Evolutionary conservation across 2,888 invertebrate genomes (phyloP).

Genomic region (Alloscopus bannaensis): DNA sequence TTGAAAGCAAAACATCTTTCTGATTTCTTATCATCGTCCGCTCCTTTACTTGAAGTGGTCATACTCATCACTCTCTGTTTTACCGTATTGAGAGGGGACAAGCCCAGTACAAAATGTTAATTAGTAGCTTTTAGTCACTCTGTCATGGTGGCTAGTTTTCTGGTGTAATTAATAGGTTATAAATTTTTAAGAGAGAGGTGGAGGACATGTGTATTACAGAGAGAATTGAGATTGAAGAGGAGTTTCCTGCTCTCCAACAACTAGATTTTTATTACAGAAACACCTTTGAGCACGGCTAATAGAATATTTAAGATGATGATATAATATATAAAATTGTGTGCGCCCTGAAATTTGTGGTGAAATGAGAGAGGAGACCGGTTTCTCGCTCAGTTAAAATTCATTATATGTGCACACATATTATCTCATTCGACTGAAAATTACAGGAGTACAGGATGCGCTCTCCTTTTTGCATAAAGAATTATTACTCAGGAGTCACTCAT

Average conservation of each 20-base stretch:
- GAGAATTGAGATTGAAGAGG: neutral
- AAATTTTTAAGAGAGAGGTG: conserved; percentile 27
- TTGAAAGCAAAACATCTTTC: too few relatives aligned
- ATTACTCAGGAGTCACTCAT: neutral
- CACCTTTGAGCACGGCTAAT: neutral
- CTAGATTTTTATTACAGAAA: neutral
- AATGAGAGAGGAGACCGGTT: neutral
- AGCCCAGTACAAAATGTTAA: conserved; percentile 37
- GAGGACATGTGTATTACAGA: too few relatives aligned
- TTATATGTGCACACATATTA: neutral
- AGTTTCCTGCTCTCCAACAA: neutral
- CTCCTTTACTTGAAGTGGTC: too few relatives aligned
- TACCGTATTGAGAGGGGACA: too few relatives aligned
- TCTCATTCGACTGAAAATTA: too few relatives aligned
- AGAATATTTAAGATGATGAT: neutral
- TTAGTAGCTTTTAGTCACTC: conserved; percentile 44
- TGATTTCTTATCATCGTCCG: too few relatives aligned
- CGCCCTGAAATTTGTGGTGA: neutral
- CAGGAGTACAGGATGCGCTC: too few relatives aligned
- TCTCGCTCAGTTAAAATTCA: conserved; percentile 10
- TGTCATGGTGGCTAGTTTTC: conserved; percentile 37
- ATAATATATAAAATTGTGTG: too few relatives aligned
- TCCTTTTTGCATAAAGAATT: too few relatives aligned
- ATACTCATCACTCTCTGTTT: too few relatives aligned
- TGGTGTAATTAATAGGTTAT: conserved; percentile 34